Percentiles rank a stretch among this genome's conserved stretches.
Conservation (phyloP, 2,113 vertebrate species). For the Xenopus borealis region DNA sequence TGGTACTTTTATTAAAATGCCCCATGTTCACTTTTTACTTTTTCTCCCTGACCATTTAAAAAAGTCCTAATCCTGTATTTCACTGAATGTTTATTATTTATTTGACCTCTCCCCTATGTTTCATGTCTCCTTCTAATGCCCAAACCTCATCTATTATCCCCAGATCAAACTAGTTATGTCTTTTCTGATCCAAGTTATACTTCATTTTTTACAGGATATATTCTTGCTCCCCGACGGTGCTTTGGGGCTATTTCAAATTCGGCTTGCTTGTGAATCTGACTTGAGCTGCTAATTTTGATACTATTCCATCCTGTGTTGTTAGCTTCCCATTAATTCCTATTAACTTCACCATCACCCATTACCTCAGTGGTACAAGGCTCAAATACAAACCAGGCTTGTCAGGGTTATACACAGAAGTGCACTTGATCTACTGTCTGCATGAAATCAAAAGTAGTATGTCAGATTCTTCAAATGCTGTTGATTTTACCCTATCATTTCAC, state of each 20-base stretch:
- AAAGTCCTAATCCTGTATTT: too few relatives aligned
- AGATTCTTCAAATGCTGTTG: conserved; percentile 6
- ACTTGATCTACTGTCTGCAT: conserved; percentile 35
- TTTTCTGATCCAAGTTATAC: conserved; percentile 32
- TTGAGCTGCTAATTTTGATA: conserved; percentile 44
- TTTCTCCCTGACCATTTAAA: too few relatives aligned
- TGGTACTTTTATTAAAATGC: too few relatives aligned
- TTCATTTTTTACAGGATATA: conserved; percentile 13
- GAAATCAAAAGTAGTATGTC: conserved; percentile 40
- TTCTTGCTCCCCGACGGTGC: conserved; percentile 30
- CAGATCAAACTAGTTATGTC: conserved; percentile 28
- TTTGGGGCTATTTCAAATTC: conserved; percentile 39
- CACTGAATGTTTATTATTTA: too few relatives aligned
- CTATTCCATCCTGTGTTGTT: conserved; percentile 29
- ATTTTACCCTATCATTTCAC: too few relatives aligned
- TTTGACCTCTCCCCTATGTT: too few relatives aligned
- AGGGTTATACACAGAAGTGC: conserved; percentile 31
- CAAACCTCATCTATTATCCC: not conserved
- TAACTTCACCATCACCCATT: conserved; percentile 44
- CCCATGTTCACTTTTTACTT: too few relatives aligned
- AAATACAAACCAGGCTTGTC: conserved; percentile 37
- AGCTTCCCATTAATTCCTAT: conserved; percentile 43
- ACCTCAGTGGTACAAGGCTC: conserved; percentile 37
- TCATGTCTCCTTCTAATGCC: not conserved
- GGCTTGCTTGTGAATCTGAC: conserved; percentile 33